Evolutionary conservation across 2,113 vertebrate genomes (phyloP).

Genomic region (Sardina pilchardus): DNA sequence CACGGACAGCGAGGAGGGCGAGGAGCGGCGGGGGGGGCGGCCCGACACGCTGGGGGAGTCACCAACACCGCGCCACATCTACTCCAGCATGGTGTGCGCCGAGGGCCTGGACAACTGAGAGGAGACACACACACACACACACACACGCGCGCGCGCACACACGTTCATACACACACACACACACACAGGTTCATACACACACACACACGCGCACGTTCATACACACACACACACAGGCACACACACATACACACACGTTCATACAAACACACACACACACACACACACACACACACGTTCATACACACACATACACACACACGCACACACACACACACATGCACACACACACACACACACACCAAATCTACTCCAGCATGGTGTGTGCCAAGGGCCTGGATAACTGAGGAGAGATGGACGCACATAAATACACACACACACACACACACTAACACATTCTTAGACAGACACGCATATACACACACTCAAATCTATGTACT

Average conservation of each 20-base stretch:
- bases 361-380: constrained; percentile 70
- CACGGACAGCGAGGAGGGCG: constrained; percentile 84
- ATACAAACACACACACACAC: neutral
- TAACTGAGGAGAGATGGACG: constrained; percentile 48
- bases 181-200: constrained; percentile 10
- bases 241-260: constrained; percentile 6
- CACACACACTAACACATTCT: neutral
- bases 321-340: neutral
- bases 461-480: neutral
- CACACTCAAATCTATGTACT: neutral
- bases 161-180: neutral
- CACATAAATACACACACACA: neutral
- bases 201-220: neutral
- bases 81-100: constrained; percentile 68
- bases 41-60: constrained; percentile 51
- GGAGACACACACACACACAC: neutral
- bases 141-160: neutral
- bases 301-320: neutral
- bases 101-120: constrained; percentile 67
- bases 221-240: constrained; percentile 45
- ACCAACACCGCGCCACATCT: constrained; percentile 61
- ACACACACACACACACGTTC: neutral
- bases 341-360: constrained; percentile 27
- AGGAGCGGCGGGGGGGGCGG: constrained; percentile 62
- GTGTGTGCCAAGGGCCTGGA: constrained; percentile 67